phyloP scores from a whole-genome alignment of 2,888 invertebrate genomes.

The Drosophila diplacantha region DNA sequence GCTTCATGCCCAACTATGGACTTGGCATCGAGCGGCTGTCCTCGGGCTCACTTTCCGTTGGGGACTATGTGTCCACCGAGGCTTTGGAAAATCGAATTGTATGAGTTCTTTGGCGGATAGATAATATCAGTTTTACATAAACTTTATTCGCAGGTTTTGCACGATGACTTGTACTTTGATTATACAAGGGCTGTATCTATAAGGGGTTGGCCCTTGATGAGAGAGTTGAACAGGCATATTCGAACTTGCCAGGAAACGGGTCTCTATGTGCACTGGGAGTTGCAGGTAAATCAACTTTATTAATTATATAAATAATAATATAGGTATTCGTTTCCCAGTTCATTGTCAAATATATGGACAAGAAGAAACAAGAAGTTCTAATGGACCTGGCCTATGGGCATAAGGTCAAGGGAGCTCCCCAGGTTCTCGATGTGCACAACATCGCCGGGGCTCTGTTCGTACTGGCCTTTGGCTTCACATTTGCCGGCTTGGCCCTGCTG shows the following conservation, averaged over 20 bases:
- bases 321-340: neutral
- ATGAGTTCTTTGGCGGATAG: neutral
- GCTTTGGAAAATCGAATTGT: slow-evolving; percentile 73
- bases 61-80: slow-evolving; percentile 67
- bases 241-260: slow-evolving; percentile 71
- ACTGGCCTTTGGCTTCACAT: slow-evolving; percentile 65
- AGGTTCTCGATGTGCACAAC: slow-evolving; percentile 68
- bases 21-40: slow-evolving; percentile 73
- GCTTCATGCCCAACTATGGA: slow-evolving; percentile 68
- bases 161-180: slow-evolving; percentile 75
- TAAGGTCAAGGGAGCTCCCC: slow-evolving; percentile 60
- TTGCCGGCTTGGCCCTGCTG: slow-evolving; percentile 59
- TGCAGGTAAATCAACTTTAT: slow-evolving; percentile 46
- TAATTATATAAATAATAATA: neutral
- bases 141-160: slow-evolving; percentile 58
- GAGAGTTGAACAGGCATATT: slow-evolving; percentile 67
- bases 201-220: slow-evolving; percentile 75
- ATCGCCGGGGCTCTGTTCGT: slow-evolving; percentile 74
- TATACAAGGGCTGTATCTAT: slow-evolving; percentile 75
- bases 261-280: slow-evolving; percentile 73
- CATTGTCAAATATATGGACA: slow-evolving; percentile 66
- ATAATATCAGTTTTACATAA: neutral
- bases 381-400: slow-evolving; percentile 59
- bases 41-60: slow-evolving; percentile 69
- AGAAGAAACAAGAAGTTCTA: slow-evolving; percentile 66